Base-by-base conservation (phyloP, 1,140 invertebrate species). In the Himalopsyche phryganea region DNA sequence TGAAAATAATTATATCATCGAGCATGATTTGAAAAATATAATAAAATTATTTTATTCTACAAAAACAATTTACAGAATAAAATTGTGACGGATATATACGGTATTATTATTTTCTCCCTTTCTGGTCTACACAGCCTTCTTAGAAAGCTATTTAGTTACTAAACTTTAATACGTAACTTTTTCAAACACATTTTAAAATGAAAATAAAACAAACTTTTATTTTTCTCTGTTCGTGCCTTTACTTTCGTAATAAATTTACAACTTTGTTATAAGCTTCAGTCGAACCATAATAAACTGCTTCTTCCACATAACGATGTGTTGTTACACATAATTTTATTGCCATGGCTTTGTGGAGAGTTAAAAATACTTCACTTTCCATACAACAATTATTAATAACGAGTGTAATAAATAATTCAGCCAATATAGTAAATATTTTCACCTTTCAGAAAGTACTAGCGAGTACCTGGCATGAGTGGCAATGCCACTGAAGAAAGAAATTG, bases 181-280 rank as follows among this genome's bases (percentile, higher is more conserved):
- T 61, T 61, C 47, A 61, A 61, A 61, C 59, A 61, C 52, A 52
- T 61, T 61, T 48, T 56, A 61, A 61, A 61, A 61, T 56, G 59
- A 61, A 61, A 61, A 61, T 61, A 61, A 61, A 61, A 57, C 59
- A 61, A 61, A 61, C 14, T 50, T 51, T 62, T 57, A 53, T 62
- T 62, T 58, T 53, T 58, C 55, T 58, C 50, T 49, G 60, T 51
- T 53, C 50, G 48, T 52, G 44, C 60, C 50, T 57, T 51, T 62
- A 62, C 49, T 57, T 49, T 58, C 19, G 55, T 47, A 58, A 62
- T 62, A 62, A 62, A 62, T 62, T 62, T 49, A 53, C 53, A 58
- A 58, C 54, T 62, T 62, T 52, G 45, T 58, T 57, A 20, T 38
- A 18, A 47, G 14, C 41, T 52, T 36, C n/a, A 45, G 58, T 49